Evolutionary conservation across 2,888 invertebrate species (phyloP), one percentile per base, ranked within the genome.

Genomic region (Amphipoea lucens): DNA sequence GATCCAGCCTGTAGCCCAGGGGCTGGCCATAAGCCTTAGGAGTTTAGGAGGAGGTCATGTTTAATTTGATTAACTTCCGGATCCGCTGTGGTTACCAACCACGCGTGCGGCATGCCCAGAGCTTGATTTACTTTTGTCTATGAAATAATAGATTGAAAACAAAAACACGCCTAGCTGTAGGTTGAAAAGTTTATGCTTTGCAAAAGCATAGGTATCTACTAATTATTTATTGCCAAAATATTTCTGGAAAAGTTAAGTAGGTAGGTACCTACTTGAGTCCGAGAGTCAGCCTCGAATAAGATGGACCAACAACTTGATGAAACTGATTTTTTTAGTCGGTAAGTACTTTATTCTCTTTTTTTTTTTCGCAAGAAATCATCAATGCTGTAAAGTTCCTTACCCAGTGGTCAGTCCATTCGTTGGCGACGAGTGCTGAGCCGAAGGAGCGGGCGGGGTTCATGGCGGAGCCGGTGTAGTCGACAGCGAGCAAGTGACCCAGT

Each of bases 391-490:
- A 29, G 5, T 70, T 75, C 4, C 97, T 97, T 96, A 99, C 98
- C 99, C 99, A 99, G 91, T 99, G 99, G 89, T 98, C 95, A 6
- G 96, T 94, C 98, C 98, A 99, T 54, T 96, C 95, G 82, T 97
- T 97, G 86, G 98, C 97, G 79, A 99, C 98, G 45, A 99, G 97
- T 4, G 99, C 98, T 0, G 99, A 98, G 80, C 99, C 99, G 91
- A 99, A 98, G 81, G 98, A 98, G 83, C 99, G 97, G 0, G 99
- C 99, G 0, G 99, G 99, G 96, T 99, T 99, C 99, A 99, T 99
- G 90, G 99, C 98, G 63, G 99, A 98, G 68, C 99, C 99, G 17
- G 99, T 99, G 92, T 97, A 98, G 95, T 98, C 98, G 92, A 99
- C 98, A 23, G 98, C 98, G 77, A 98, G 98, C 88, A 99, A 96